Evolutionary conservation across 23 tunicate genomes (phyloP).

Genomic region (Ciona savignyi): DNA sequence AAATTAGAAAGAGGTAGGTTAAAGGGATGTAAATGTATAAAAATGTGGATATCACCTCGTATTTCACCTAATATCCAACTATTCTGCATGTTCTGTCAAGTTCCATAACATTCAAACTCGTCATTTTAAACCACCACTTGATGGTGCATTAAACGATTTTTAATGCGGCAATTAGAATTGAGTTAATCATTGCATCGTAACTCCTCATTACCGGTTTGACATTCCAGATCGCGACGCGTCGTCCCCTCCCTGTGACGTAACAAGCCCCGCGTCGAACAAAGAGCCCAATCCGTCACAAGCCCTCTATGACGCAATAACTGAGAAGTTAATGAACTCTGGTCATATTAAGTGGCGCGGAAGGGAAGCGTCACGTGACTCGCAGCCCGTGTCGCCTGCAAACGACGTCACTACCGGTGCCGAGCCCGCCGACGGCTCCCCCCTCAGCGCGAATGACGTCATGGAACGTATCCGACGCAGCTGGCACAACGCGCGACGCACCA

Average conservation of each 20-base stretch:
- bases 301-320: constrained; percentile 50
- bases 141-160: no score
- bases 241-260: not conserved
- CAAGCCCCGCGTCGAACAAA: not conserved
- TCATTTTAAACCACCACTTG: no score
- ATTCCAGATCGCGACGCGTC: not conserved
- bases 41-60: no score
- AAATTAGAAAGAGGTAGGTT: no score
- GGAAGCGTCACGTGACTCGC: not conserved
- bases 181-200: no score
- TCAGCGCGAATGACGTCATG: constrained; percentile 30
- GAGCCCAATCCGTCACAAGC: constrained; percentile 35
- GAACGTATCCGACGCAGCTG: constrained; percentile 49
- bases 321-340: constrained; percentile 32
- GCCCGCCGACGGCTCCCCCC: not conserved
- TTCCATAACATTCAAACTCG: no score
- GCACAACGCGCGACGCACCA: constrained; percentile 26
- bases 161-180: no score
- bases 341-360: constrained; percentile 14
- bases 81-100: no score
- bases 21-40: no score
- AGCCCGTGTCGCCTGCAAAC: not conserved
- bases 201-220: no score
- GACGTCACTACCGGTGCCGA: not conserved
- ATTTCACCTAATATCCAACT: no score